phyloP scores from a whole-genome alignment of 2,113 vertebrate genomes.

The Crotalus viridis region DNA sequence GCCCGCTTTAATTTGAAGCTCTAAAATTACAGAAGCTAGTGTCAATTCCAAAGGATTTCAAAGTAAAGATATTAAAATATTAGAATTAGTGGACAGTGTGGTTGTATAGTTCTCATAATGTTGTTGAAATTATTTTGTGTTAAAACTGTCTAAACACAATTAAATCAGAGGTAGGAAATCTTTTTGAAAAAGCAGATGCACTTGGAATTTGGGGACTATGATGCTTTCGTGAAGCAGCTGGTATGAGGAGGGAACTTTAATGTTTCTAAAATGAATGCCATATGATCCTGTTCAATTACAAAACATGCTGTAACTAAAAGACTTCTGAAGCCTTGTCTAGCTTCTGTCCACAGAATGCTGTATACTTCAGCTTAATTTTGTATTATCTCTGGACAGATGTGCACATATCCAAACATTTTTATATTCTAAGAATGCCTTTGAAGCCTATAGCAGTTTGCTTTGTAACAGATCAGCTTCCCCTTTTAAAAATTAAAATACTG shows the following conservation, averaged over 20 bases:
- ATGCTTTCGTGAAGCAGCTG: neutral
- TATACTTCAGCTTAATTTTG: neutral
- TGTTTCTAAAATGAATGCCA: neutral
- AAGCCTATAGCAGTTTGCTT: neutral
- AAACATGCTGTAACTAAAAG: neutral
- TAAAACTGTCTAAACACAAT: conserved; percentile 6
- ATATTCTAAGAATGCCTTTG: neutral
- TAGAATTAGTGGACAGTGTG: conserved; percentile 9
- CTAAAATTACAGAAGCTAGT: neutral
- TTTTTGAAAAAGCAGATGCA: neutral
- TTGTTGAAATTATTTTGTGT: conserved; percentile 2
- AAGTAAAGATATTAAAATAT: neutral
- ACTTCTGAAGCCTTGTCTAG: neutral
- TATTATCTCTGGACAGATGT: neutral
- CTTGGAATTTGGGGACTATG: neutral
- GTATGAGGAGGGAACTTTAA: neutral
- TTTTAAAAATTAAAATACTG: neutral
- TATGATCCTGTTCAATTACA: neutral
- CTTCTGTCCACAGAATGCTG: neutral
- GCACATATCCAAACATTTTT: neutral
- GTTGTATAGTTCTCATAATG: conserved; percentile 29
- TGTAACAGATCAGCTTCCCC: neutral
- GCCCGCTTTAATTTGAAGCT: neutral
- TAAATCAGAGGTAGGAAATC: neutral
- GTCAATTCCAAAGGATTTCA: neutral